Conservation (phyloP, 2,888 invertebrate genomes). For the Pseudococcus longispinus region DNA sequence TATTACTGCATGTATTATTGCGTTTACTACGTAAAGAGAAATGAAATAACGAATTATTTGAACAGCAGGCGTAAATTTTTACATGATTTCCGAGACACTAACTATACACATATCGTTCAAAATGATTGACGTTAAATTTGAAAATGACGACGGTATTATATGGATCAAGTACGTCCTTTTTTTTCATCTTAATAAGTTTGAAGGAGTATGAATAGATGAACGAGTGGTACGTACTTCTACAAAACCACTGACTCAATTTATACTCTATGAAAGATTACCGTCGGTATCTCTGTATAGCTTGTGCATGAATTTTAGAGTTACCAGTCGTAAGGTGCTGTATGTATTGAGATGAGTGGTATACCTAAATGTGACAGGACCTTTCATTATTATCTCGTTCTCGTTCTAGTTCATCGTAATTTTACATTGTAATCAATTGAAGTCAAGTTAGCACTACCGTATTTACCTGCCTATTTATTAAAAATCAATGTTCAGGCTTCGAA, state of each 20-base stretch:
- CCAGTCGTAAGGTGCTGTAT: background rate
- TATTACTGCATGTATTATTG: background rate
- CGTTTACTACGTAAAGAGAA: background rate
- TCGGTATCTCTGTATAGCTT: background rate
- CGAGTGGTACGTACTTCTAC: background rate
- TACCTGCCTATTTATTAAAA: background rate
- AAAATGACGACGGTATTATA: background rate
- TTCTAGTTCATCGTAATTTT: background rate
- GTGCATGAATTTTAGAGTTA: background rate
- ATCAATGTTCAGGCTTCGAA: background rate
- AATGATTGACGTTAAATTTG: background rate
- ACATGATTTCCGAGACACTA: background rate
- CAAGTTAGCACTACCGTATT: background rate
- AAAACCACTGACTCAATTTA: background rate
- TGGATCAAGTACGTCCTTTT: background rate
- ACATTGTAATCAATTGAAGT: background rate
- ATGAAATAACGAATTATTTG: background rate
- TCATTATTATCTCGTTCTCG: background rate
- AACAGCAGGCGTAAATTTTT: background rate
- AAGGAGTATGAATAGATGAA: background rate
- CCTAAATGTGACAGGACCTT: background rate
- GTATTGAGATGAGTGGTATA: background rate
- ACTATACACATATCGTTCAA: slow-evolving; percentile 1
- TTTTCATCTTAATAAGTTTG: background rate
- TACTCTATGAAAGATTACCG: background rate